Percentiles rank a stretch among this genome's conserved stretches.
These are phyloP conservation scores for Diglossa cyanea DNA, from an alignment of 2,797 vertebrate genomes.

Conservation along the genomic window DNA sequence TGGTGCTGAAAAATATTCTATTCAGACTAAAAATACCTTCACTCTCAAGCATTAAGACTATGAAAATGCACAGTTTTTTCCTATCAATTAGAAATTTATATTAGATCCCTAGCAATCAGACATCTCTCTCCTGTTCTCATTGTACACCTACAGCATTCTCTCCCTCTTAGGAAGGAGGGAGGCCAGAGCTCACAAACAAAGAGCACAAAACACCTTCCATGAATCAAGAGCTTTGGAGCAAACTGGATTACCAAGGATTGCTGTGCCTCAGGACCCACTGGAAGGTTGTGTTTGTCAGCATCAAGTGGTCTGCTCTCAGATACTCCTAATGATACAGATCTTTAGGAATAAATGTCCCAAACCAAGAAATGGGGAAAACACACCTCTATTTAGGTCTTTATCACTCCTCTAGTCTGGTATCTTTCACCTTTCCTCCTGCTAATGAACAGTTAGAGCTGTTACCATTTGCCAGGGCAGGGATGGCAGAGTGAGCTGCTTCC, in stretches of 20 bases:
- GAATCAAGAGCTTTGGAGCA: neutral
- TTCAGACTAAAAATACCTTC: neutral
- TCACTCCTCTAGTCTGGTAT: neutral
- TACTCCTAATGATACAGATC: neutral
- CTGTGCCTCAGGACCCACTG: neutral
- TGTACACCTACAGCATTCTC: neutral
- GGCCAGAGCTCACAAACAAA: neutral
- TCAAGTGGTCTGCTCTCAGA: neutral
- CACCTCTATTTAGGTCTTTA: neutral
- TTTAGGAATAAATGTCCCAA: neutral
- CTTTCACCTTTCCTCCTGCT: neutral
- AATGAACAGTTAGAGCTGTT: neutral
- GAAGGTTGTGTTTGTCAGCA: neutral
- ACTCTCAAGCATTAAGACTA: neutral
- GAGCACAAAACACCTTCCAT: rapidly evolving
- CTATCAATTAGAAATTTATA: neutral
- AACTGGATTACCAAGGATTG: rapidly evolving
- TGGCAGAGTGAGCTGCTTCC: neutral
- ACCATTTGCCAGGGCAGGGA: neutral
- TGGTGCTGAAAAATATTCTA: neutral
- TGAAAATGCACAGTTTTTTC: rapidly evolving
- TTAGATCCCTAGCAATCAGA: neutral
- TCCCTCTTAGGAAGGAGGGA: rapidly evolving
- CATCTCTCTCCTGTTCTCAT: neutral
- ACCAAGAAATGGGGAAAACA: neutral